Conservation (phyloP, 2,113 vertebrate genomes). For the Gila orcuttii region DNA sequence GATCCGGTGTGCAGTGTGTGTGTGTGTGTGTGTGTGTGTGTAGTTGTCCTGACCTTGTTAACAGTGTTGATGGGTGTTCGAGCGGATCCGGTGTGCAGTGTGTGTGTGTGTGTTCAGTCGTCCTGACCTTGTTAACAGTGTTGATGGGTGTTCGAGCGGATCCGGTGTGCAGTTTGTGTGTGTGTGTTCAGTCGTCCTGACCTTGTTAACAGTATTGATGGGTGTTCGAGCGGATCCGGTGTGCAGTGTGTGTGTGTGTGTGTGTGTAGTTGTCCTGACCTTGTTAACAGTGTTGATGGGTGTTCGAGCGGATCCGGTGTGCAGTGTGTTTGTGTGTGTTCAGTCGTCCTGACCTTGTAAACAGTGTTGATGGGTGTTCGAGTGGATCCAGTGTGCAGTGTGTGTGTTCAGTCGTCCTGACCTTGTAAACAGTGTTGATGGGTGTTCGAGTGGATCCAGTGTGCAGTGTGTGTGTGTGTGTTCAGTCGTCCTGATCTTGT, state of each 20-base stretch:
- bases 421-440: slow-evolving; percentile 86
- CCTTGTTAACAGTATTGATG: slow-evolving; percentile 86
- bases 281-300: slow-evolving; percentile 89
- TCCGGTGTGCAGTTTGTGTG: slow-evolving; percentile 28
- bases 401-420: neutral
- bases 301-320: slow-evolving; percentile 86
- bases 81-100: slow-evolving; percentile 84
- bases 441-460: slow-evolving; percentile 79
- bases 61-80: slow-evolving; percentile 95
- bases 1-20: slow-evolving; percentile 87
- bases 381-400: slow-evolving; percentile 31
- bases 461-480: too few species aligned
- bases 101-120: too few species aligned
- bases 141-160: too few species aligned
- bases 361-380: too few species aligned
- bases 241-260: neutral
- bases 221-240: slow-evolving; percentile 79
- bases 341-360: too few species aligned
- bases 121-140: too few species aligned
- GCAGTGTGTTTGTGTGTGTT: slow-evolving; percentile 63
- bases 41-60: slow-evolving; percentile 45
- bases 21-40: neutral
- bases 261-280: slow-evolving; percentile 30
- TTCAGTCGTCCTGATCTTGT: slow-evolving; percentile 40
- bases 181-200: neutral